Conservation (phyloP, 2,113 vertebrate genomes). For the Halichoeres trimaculatus region DNA sequence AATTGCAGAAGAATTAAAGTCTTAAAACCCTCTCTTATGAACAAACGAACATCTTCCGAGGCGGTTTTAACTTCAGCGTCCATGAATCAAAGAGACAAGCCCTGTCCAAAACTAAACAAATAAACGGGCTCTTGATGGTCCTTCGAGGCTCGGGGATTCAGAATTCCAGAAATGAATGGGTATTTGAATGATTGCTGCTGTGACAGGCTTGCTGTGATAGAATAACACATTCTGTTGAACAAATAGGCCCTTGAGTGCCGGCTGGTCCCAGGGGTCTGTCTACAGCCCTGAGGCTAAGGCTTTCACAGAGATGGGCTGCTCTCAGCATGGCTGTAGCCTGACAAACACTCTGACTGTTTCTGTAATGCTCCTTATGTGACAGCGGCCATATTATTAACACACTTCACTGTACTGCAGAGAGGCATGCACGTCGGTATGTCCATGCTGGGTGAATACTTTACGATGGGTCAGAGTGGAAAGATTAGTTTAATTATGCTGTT, state of each 20-base stretch:
- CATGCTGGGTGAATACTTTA: slow-evolving; percentile 17
- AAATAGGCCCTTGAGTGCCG: slow-evolving; percentile 85
- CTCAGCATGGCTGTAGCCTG: slow-evolving; percentile 74
- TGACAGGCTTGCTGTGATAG: slow-evolving; percentile 85
- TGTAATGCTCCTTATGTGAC: slow-evolving; percentile 53
- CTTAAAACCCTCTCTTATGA: not conserved
- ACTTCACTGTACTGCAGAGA: slow-evolving; percentile 21
- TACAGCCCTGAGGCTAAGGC: slow-evolving; percentile 80
- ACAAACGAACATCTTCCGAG: slow-evolving; percentile 12
- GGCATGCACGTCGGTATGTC: slow-evolving; percentile 4
- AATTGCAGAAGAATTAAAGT: not conserved
- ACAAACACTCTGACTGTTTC: slow-evolving; percentile 75
- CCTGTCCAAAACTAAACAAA: slow-evolving; percentile 60
- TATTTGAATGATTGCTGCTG: slow-evolving; percentile 85
- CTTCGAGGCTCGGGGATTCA: slow-evolving; percentile 57
- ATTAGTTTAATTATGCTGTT: not conserved
- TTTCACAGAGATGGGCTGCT: slow-evolving; percentile 77
- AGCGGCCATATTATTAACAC: slow-evolving; percentile 56
- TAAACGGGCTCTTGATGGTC: slow-evolving; percentile 57
- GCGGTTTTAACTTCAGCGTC: not conserved
- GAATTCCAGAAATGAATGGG: slow-evolving; percentile 78
- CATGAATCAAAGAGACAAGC: slow-evolving; percentile 58
- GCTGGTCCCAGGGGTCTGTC: slow-evolving; percentile 81
- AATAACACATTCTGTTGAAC: slow-evolving; percentile 86
- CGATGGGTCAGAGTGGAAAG: not conserved